Conservation (phyloP, 2,797 vertebrate genomes). For the Taenioides sp. region DNA sequence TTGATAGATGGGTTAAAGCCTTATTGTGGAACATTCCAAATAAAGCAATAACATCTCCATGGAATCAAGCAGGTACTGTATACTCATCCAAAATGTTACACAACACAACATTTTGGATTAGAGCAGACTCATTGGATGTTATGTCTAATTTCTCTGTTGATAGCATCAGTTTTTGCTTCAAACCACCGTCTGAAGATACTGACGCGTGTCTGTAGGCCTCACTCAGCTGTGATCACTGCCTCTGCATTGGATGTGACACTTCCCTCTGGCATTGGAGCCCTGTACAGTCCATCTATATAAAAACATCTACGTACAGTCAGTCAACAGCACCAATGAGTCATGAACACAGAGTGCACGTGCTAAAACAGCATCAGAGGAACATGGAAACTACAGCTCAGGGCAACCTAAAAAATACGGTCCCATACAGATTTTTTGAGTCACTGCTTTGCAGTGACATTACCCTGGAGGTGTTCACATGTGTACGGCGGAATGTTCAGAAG, state of each 20-base stretch:
- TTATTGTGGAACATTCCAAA: too few species aligned
- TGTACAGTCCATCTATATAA: conserved; percentile 19
- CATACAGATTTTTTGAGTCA: too few species aligned
- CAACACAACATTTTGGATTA: too few species aligned
- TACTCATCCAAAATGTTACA: too few species aligned
- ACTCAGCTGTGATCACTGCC: conserved; percentile 35
- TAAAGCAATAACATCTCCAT: too few species aligned
- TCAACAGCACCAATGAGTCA: conserved; percentile 22
- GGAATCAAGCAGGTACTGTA: too few species aligned
- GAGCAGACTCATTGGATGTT: too few species aligned
- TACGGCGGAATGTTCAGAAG: too few species aligned
- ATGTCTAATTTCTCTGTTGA: neutral
- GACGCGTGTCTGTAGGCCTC: conserved; percentile 27
- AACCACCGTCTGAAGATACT: conserved; percentile 17
- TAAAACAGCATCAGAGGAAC: neutral
- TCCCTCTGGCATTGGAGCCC: conserved; percentile 33
- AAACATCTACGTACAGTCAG: conserved; percentile 22
- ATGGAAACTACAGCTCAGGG: neutral
- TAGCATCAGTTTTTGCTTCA: neutral
- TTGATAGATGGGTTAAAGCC: too few species aligned
- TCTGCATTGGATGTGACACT: conserved; percentile 32
- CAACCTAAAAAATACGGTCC: neutral
- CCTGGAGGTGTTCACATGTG: too few species aligned
- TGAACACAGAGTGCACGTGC: conserved; percentile 5
- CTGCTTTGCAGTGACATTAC: too few species aligned